phyloP scores from a whole-genome alignment of 2,888 invertebrate species.

The Agrotis puta region DNA sequence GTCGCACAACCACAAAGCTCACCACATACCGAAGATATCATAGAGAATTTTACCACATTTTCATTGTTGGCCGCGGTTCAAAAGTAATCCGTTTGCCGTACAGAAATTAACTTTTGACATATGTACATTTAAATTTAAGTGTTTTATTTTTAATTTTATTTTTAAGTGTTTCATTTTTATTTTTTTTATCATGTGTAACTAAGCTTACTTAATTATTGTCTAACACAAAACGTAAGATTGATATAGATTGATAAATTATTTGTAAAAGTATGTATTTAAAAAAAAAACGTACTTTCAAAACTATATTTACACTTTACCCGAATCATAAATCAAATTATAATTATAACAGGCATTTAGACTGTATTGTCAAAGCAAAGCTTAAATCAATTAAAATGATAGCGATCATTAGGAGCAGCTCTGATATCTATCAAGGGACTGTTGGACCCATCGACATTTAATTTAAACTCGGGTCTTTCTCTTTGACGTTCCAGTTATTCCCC shows the following conservation, averaged over 20 bases:
- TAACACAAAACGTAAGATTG: not conserved
- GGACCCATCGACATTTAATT: conserved; percentile 52
- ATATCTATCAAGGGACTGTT: conserved; percentile 55
- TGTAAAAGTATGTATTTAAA: not conserved
- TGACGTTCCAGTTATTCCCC: conserved; percentile 44
- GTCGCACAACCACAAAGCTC: conserved; percentile 44
- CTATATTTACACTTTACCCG: not conserved
- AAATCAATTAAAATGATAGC: conserved; percentile 59
- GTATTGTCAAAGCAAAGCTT: conserved; percentile 35
- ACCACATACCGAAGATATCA: conserved; percentile 38
- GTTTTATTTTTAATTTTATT: not conserved
- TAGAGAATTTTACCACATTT: conserved; percentile 45
- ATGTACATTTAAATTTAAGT: conserved; percentile 15
- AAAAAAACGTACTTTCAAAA: not conserved
- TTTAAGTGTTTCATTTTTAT: not conserved
- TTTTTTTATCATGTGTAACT: not conserved
- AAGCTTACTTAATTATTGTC: not conserved
- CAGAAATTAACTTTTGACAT: conserved; percentile 30
- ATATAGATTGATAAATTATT: not conserved
- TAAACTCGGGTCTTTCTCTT: conserved; percentile 51
- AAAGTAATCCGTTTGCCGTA: conserved; percentile 43
- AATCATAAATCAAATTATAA: conserved; percentile 11
- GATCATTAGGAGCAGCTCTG: conserved; percentile 51
- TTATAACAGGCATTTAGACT: conserved; percentile 14
- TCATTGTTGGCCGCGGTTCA: conserved; percentile 43